Evolutionary conservation across 2,797 vertebrate species (phyloP), one percentile per base, ranked within the genome.

Genomic region (Urosaurus nigricauda): DNA sequence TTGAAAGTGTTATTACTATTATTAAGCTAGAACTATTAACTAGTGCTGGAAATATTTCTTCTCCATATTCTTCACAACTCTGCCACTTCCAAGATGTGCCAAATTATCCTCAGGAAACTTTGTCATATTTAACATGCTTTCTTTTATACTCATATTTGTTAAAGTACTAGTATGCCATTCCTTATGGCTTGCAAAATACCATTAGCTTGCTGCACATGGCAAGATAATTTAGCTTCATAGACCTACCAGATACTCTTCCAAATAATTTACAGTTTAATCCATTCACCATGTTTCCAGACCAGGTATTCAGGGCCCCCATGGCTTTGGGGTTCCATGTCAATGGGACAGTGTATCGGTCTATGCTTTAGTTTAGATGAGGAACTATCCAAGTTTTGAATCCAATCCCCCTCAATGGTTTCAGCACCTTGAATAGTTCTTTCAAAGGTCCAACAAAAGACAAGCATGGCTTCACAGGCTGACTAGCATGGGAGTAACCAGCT

Each of bases 31-130:
- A 65, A 53, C 37, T 84, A 24, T 87, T 92, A 86, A 81, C 12
- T n/a, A 74, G 32, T 6, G 79, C 84, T 87, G 4, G 0, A 32
- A n/a, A 86, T 88, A 79, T n/a, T 40, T 0, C 58, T n/a, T 14
- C 74, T 2, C 26, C 1, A 0, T 2, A 29, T 53, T 77, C 81
- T 56, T n/a, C 21, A 2, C 3, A 88, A 29, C 83, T 35, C 89
- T 77, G 16, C 43, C 0, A 77, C 88, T 89, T 89, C 40, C 79
- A 16, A 35, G 73, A 17, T 77, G 56, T 37, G 73, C 79, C 83
- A 11, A 13, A 1, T 24, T 75, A 79, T 2, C 71, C 29, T 71
- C 24, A 79, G 83, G 32, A 85, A 91, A 37, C 0, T 83, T 12
- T 40, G 24, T 65, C 83, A 83, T 0, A 65, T 40, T 90, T 74